Base-by-base conservation (phyloP, 1,140 invertebrate species). In the Zophobas morio region DNA sequence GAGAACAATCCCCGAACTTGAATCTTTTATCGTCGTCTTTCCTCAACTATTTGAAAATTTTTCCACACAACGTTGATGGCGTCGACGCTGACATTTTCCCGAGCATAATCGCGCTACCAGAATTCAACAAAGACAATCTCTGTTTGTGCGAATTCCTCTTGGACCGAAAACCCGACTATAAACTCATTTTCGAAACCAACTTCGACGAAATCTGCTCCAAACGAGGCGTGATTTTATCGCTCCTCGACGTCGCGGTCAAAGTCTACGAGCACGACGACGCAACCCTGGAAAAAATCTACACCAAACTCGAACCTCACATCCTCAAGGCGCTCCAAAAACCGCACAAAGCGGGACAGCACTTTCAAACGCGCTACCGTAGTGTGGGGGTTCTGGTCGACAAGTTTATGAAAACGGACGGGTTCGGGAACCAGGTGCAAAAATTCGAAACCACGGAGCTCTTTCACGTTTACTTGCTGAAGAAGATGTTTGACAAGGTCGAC, bases 281-380 rank as follows among this genome's bases (percentile, higher is more conserved):
- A 42, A 20, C 42, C n/a, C 79, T 91, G 6, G 79, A 85, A 51
- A 86, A 79, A 36, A 86, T 91, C 78, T 92, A 89, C 83, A 85
- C 88, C 42, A 87, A 89, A 77, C 89, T 90, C 73, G 90, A 90
- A 83, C 84, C 86, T 20, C 89, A 89, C 78, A 88, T 92, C 40
- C 83, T 86, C 66, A 92, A 91, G 84, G 86, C 89, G 66, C 85
- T 92, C 20, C 89, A 90, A 81, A 92, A 91, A 81, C 91, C 91
- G 0, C 90, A 91, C 71, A 92, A 92, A 87, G 90, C 89, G 0
- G 89, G 89, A 0, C 88, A 91, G 79, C 88, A 92, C 56, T 91
- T 91, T 74, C 82, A 88, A 36, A 87, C 87, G 75, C 87, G 88
- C 76, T 87, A 88, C 36, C 82, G 86, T 70, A 86, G 89, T 42